Evolutionary conservation across 1,140 invertebrate species (phyloP), one percentile per base, ranked within the genome.

Genomic region (Spodoptera litura): DNA sequence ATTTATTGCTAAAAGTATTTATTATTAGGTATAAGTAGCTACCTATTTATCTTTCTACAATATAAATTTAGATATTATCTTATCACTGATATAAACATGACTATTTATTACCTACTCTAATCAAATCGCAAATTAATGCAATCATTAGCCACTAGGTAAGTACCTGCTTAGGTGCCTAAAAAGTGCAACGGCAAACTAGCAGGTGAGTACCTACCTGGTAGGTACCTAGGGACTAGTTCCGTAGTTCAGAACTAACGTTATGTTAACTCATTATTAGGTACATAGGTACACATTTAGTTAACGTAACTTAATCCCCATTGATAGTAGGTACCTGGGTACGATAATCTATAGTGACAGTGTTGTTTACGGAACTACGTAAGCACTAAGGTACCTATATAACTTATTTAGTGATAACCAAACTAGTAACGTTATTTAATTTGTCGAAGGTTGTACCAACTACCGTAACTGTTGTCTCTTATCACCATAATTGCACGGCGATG

Each of bases 391-490:
- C 3, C 3, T 31, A 31, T 31, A 31, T 11, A 72, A 11, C 35
- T 56, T 35, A 73, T 73, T 59, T 4, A 49, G 27, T 51, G 35
- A 58, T 73, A 25, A 73, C n/a, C 20, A 59, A 73, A 49, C 13
- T 59, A 56, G 49, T 73, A 44, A 31, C 52, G 52, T 38, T 71
- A n/a, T 71, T 13, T 70, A 15, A 15, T 56, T 49, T 66, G 64
- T 66, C 74, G 59, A 81, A 81, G 81, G 79, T 79, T 72, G 78
- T 75, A 78, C 56, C 78, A 81, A 38, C 79, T 64, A 78, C 81
- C 62, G 81, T 83, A 35, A 81, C 81, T 78, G 77, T 79, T 78
- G 49, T 3, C 58, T 79, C 52, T 79, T 78, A 83, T 83, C 81
- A 79, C 6, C 59, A 55, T 70, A 73, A 82, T 78, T 82, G 80